These are phyloP conservation scores for Dastarcus helophoroides DNA, from an alignment of 2,888 invertebrate species.

Conservation along the genomic window DNA sequence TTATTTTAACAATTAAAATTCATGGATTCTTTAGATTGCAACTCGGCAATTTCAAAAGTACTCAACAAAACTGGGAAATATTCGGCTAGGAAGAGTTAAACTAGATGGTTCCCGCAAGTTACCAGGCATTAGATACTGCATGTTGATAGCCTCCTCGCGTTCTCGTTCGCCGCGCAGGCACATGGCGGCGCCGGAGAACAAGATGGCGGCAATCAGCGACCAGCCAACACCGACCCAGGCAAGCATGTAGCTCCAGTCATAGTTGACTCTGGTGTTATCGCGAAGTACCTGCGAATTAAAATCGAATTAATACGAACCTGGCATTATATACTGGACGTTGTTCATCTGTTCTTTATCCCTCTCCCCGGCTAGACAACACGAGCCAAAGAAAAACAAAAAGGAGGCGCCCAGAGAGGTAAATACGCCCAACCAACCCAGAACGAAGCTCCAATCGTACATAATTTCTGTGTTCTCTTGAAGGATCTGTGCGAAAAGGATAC, in stretches of 20 bases:
- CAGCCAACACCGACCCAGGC: slow-evolving; percentile 95
- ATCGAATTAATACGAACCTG: slow-evolving; percentile 45
- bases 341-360: slow-evolving; percentile 59
- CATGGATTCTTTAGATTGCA: too few relatives aligned
- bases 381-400: slow-evolving; percentile 67
- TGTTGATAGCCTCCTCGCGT: slow-evolving; percentile 90
- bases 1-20: too few relatives aligned
- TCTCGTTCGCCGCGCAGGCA: slow-evolving; percentile 89
- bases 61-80: too few relatives aligned
- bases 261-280: slow-evolving; percentile 73
- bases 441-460: slow-evolving; percentile 79
- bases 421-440: slow-evolving; percentile 73
- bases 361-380: slow-evolving; percentile 67
- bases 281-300: slow-evolving; percentile 58
- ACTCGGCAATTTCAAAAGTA: too few relatives aligned
- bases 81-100: too few relatives aligned
- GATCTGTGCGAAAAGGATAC: too few relatives aligned
- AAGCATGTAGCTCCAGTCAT: slow-evolving; percentile 95
- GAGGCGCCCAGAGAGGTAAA: slow-evolving; percentile 63
- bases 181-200: slow-evolving; percentile 88
- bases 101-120: slow-evolving; percentile 30
- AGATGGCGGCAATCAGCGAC: slow-evolving; percentile 80
- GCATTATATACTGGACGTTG: slow-evolving; percentile 83
- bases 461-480: slow-evolving; percentile 60
- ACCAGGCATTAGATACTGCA: slow-evolving; percentile 97